Base-by-base conservation (phyloP, 2,797 vertebrate species). In the Periophthalmus magnuspinnatus region DNA sequence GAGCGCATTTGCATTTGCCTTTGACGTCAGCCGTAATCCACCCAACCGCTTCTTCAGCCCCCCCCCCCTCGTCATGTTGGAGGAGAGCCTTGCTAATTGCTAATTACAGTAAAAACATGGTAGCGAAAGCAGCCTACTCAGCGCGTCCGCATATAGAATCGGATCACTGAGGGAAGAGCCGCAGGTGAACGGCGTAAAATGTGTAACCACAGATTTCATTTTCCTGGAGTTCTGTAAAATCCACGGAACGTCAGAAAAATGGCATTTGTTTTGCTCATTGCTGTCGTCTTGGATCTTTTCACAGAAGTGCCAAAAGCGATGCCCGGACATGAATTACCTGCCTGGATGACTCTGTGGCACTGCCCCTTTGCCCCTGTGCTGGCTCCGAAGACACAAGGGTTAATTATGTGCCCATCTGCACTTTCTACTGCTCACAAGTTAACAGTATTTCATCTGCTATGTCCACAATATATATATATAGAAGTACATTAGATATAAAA, bases 1-100 rank as follows among this genome's bases (percentile, higher is more conserved):
- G 85, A 72, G 77, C 75, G 76, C 76, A 91, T 92, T 89, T 90
- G 86, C 88, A 90, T 90, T 81, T 81, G 74, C 76, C 70, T 62
- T 85, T 90, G 90, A 91, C 83, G 80, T 92, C 89, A 89, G 76
- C 78, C 77, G 77, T 83, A 85, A 92, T 91, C 87, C 81, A 79
- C 81, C 80, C 75, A 80, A 84, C 74, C 75, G 76, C 81, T 80
- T 78, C 74, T 77, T 74, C 69, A 81, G 77, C 79, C 79, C 77
- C 28, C 59, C 79, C 79, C 77, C 28, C 59, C 67, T 80, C 67
- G 74, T 71, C 72, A 70, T 81, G 79, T 77, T 61, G 45, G 70
- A 81, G 76, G 64, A 71, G 71, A 83, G 79, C 71, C 74, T 59
- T 48, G 63, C 54, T 78, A 81, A 81, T 82, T 86, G 75, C 71